phyloP scores from a whole-genome alignment of 2,113 vertebrate genomes.

The Pimephales promelas region DNA sequence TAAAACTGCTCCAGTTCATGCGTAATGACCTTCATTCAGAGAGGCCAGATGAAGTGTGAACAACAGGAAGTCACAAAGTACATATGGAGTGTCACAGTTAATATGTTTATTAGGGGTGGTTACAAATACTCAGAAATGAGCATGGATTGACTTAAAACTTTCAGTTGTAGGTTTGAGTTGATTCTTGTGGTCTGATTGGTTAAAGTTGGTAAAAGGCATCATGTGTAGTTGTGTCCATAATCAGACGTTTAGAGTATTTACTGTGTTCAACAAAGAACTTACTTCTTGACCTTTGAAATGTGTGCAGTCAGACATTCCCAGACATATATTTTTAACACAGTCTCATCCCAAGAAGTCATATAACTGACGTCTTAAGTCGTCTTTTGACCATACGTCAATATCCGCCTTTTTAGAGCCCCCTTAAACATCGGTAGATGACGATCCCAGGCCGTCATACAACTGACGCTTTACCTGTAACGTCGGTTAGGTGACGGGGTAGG shows the following conservation, averaged over 20 bases:
- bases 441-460: too few species aligned
- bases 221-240: not conserved
- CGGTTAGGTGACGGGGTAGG: too few species aligned
- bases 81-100: constrained; percentile 52
- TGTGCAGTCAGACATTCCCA: not conserved
- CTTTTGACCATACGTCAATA: too few species aligned
- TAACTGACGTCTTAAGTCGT: too few species aligned
- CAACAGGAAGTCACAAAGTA: constrained; percentile 42
- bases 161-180: not conserved
- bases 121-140: constrained; percentile 35
- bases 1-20: not conserved
- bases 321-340: too few species aligned
- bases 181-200: not conserved
- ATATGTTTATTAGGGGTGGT: constrained; percentile 39
- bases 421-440: too few species aligned
- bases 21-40: constrained; percentile 20
- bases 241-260: not conserved
- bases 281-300: too few species aligned
- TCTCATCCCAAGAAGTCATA: too few species aligned
- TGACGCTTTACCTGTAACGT: too few species aligned
- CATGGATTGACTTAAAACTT: not conserved
- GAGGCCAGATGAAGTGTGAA: constrained; percentile 9
- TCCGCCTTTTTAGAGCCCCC: too few species aligned
- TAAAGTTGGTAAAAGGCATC: not conserved
- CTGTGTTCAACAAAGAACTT: not conserved